Evolutionary conservation across 1,140 invertebrate genomes (phyloP).

Genomic region (Lasioglossum baleicum): DNA sequence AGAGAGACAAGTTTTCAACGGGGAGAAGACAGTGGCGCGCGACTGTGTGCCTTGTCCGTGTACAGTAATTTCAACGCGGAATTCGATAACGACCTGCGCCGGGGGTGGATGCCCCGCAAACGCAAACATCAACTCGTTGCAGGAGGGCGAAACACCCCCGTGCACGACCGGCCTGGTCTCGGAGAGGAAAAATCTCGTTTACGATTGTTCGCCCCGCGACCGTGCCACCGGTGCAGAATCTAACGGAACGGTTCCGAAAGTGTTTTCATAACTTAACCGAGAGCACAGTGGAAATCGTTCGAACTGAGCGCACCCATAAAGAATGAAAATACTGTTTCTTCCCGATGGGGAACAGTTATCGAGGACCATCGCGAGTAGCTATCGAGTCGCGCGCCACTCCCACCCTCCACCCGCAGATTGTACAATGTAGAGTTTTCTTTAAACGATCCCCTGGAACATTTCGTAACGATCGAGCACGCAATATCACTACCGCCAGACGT

Average conservation of each 20-base stretch:
- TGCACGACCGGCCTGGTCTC: not conserved
- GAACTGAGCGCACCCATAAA: not conserved
- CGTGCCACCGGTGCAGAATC: not conserved
- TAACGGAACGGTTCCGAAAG: not conserved
- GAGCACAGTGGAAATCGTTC: conserved; percentile 15
- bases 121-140: not conserved
- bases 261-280: conserved; percentile 33
- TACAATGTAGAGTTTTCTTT: not conserved
- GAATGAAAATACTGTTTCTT: not conserved
- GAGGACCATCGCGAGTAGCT: not conserved
- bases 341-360: not conserved
- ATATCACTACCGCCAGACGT: not conserved
- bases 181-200: conserved; percentile 22
- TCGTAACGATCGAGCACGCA: not conserved
- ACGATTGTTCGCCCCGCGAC: not conserved
- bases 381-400: not conserved
- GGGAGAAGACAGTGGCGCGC: too few relatives aligned
- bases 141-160: not conserved
- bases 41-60: too few relatives aligned
- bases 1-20: too few relatives aligned
- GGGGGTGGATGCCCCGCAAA: not conserved
- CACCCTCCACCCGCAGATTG: not conserved
- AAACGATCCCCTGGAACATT: not conserved
- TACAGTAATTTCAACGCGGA: not conserved
- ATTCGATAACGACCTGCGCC: not conserved